Evolutionary conservation across 2,113 vertebrate species (phyloP).

Genomic region (Aepyceros melampus): DNA sequence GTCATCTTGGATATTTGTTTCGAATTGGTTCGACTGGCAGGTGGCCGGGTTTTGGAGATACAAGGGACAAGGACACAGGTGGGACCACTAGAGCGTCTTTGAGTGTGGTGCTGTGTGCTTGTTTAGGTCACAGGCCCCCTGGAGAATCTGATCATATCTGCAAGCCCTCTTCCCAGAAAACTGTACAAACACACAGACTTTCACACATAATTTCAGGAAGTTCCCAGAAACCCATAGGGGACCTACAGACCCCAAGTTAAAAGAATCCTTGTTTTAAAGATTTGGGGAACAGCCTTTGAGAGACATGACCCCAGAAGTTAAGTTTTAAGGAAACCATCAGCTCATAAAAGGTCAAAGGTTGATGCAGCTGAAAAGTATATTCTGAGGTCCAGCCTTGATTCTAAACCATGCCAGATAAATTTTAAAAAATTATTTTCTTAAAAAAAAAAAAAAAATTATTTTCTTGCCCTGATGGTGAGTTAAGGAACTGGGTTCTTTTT

Average conservation of each 20-base stretch:
- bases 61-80: not conserved
- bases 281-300: not conserved
- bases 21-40: accelerated
- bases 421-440: not conserved
- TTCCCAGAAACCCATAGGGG: not conserved
- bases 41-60: not conserved
- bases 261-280: not conserved
- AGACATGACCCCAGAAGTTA: not conserved
- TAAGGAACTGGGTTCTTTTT: not conserved
- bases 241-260: not conserved
- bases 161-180: not conserved
- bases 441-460: not conserved
- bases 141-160: not conserved
- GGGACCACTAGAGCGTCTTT: not conserved
- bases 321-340: not conserved
- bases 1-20: not conserved
- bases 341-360: not conserved
- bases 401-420: not conserved
- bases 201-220: not conserved
- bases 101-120: not conserved
- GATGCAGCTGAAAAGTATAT: not conserved
- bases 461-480: not conserved
- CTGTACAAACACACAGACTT: not conserved
- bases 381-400: not conserved
- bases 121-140: not conserved